phyloP scores from a whole-genome alignment of 2,113 vertebrate species.

The Neolamprologus cancellatus region DNA sequence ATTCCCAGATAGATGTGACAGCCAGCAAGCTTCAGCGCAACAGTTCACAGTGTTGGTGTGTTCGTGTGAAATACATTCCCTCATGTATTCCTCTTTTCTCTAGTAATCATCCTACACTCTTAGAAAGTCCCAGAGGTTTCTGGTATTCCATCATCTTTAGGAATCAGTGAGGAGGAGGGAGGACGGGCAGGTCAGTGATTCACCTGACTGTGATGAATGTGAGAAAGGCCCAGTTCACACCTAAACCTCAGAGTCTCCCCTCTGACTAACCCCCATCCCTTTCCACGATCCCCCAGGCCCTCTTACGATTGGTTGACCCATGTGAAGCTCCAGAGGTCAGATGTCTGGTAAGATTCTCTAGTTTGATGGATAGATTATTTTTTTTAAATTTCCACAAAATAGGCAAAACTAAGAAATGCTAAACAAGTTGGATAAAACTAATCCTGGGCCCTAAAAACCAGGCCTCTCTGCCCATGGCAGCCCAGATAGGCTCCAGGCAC shows the following conservation, averaged over 20 bases:
- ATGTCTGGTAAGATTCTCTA: neutral
- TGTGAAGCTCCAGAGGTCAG: conserved; percentile 4
- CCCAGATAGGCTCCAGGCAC: neutral
- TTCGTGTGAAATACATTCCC: neutral
- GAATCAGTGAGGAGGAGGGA: neutral
- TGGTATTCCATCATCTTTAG: conserved; percentile 18
- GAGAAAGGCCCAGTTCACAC: conserved; percentile 19
- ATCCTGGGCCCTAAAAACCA: neutral
- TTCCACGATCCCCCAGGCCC: neutral
- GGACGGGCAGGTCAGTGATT: neutral
- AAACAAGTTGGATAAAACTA: neutral
- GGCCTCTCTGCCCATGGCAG: neutral
- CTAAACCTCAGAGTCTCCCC: neutral
- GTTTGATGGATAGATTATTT: neutral
- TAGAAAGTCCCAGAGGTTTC: neutral
- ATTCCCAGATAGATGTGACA: conserved; percentile 16
- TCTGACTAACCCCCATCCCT: neutral
- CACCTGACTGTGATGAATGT: conserved; percentile 49
- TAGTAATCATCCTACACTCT: neutral
- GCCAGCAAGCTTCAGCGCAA: neutral
- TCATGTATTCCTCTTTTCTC: neutral
- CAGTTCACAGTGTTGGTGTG: neutral
- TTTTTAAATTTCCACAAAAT: neutral
- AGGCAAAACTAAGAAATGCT: neutral
- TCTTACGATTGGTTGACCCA: neutral